Conservation (phyloP, 1,140 invertebrate species). For the Platorchestia sp. region DNA sequence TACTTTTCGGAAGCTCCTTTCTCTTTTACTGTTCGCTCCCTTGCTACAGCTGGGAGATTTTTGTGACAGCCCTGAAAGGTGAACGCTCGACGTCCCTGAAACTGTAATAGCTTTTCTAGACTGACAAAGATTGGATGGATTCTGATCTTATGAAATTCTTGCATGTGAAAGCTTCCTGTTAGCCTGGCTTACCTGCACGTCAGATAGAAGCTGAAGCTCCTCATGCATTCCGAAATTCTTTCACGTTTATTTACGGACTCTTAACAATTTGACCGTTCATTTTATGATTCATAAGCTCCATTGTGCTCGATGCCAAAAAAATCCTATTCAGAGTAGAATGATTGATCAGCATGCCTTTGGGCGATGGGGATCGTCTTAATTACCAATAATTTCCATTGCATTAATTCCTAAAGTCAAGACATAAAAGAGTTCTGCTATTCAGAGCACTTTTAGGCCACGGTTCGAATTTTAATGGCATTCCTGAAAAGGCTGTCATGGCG, state of each 20-base stretch:
- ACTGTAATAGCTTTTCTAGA: neutral
- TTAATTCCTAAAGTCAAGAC: neutral
- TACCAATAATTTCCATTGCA: conserved; percentile 1
- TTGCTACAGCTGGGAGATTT: neutral
- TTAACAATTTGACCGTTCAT: neutral
- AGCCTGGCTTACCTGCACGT: neutral
- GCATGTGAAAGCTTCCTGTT: neutral
- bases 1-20: neutral
- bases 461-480: conserved; percentile 9
- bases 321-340: neutral
- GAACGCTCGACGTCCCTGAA: neutral
- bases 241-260: neutral
- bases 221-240: neutral
- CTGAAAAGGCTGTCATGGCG: neutral
- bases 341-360: neutral
- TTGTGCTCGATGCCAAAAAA: neutral
- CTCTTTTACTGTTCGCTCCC: neutral
- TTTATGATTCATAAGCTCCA: neutral
- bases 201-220: neutral
- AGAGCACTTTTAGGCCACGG: neutral
- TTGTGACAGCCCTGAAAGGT: neutral
- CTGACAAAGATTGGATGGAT: neutral
- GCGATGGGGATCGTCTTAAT: neutral
- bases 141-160: conserved; percentile 2
- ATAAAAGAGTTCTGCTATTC: neutral